A percentile compares a stretch with the other conserved stretches of the same genome.
Conservation (phyloP, 1,140 invertebrate genomes). For the Caenorhabditis remanei region DNA sequence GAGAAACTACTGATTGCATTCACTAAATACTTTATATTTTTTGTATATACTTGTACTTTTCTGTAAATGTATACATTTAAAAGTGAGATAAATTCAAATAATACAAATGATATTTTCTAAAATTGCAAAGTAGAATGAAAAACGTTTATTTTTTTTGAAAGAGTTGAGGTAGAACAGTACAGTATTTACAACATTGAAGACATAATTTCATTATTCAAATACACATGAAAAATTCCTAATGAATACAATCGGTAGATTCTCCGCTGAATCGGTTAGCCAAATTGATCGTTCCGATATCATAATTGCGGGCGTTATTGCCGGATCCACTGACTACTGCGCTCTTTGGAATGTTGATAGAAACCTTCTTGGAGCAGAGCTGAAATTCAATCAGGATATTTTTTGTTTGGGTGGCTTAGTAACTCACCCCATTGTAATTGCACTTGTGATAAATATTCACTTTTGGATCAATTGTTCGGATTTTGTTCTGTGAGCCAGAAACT, state of each 20-base stretch:
- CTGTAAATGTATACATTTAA: too few relatives aligned
- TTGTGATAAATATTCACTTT: slow-evolving; percentile 57
- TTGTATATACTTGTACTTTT: too few relatives aligned
- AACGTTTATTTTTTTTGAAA: too few relatives aligned
- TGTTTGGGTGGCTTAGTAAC: neutral
- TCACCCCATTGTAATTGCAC: slow-evolving; percentile 60
- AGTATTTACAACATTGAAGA: neutral
- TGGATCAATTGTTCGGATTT: slow-evolving; percentile 50
- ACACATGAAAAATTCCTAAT: slow-evolving; percentile 30
- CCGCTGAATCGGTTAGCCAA: slow-evolving; percentile 44
- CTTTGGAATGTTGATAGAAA: slow-evolving; percentile 49
- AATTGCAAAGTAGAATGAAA: too few relatives aligned
- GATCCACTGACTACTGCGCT: slow-evolving; percentile 15
- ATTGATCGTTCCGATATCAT: slow-evolving; percentile 56
- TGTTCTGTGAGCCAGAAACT: slow-evolving; percentile 31
- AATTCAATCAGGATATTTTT: neutral
- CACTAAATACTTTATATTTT: slow-evolving; percentile 48
- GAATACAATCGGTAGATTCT: slow-evolving; percentile 49
- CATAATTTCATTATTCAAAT: neutral
- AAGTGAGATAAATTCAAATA: too few relatives aligned
- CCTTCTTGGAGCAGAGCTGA: slow-evolving; percentile 51
- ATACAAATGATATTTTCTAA: too few relatives aligned
- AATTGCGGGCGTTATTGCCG: slow-evolving; percentile 14
- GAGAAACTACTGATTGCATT: slow-evolving; percentile 73
- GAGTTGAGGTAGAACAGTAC: neutral